These are phyloP conservation scores for Pantelozetes paolii DNA, from an alignment of 2,888 invertebrate genomes.

Conservation along the genomic window DNA sequence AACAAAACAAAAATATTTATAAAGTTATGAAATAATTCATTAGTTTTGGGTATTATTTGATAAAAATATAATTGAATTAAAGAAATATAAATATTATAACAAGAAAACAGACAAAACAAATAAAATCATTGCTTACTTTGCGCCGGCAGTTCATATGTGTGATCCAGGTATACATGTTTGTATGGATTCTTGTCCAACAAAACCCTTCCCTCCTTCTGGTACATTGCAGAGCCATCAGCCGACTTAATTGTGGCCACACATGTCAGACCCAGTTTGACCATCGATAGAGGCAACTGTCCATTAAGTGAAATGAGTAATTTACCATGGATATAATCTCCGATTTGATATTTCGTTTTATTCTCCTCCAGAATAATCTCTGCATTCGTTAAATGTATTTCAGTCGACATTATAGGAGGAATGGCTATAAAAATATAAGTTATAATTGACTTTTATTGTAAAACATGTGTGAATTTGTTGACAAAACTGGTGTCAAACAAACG, in stretches of 20 bases:
- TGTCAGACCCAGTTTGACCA: slow-evolving; percentile 1
- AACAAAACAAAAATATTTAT: no score
- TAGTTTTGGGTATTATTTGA: no score
- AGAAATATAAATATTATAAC: neutral
- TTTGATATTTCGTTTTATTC: slow-evolving; percentile 11
- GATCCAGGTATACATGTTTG: slow-evolving; percentile 5
- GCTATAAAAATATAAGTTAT: neutral
- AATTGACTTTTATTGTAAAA: neutral
- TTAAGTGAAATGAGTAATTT: slow-evolving; percentile 17
- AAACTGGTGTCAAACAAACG: neutral
- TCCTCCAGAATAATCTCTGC: slow-evolving; percentile 6
- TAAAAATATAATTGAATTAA: no score
- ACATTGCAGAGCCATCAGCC: neutral
- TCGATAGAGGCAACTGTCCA: slow-evolving; percentile 3
- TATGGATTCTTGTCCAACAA: neutral
- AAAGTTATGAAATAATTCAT: no score
- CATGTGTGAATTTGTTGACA: slow-evolving; percentile 1
- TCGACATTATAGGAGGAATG: no score
- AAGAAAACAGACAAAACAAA: no score
- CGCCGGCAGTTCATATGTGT: slow-evolving; percentile 24
- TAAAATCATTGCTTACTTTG: neutral
- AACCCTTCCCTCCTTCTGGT: slow-evolving; percentile 6
- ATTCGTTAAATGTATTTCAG: slow-evolving; percentile 24
- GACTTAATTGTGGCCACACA: slow-evolving; percentile 14
- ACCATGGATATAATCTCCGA: slow-evolving; percentile 24